Base-by-base conservation (phyloP, 2,113 vertebrate genomes). In the Rousettus leschenaultii region DNA sequence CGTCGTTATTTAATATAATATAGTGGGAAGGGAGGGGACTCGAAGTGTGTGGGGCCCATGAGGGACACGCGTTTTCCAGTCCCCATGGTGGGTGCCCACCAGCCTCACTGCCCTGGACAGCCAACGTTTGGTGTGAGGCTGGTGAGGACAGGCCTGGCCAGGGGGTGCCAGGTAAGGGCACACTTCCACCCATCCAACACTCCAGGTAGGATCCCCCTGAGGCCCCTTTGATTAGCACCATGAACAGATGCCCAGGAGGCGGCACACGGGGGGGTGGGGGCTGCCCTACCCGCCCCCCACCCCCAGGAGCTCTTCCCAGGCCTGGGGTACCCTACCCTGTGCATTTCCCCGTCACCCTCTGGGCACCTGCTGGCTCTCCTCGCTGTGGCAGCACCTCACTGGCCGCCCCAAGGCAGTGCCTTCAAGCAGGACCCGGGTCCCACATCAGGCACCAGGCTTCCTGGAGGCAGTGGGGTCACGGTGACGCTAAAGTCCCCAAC, bases 1-100 rank as follows among this genome's bases (percentile, higher is more conserved):
- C 2, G 0, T 16, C 40, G 45, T 9, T 22, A n/a, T 97, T 96
- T 97, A 97, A 96, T 68, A 86, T 48, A 84, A 83, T 35, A 33
- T 0, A 38, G 33, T 24, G 85, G 70, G 89, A 22, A 13, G 59
- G 55, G 71, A 4, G 84, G 35, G 43, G 75, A 12, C 2, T 21
- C 63, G 30, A 16, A 16, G 40, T 7, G 6, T 4, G 16, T 28
- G 57, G 45, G 21, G 9, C 35, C 66, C 45, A 18, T 12, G 2
- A n/a, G 55, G 51, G 61, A 38, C 12, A 6, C 0, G 15, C 3
- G 26, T 18, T 18, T 43, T 48, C 3, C 2, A 15, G 53, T 30
- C n/a, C 70, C 63, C 30, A 33, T 6, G 2, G 30, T 0, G 5
- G 57, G 55, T 45, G 61, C 4, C 82, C 14, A 1, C 5, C 2